A percentile compares a stretch with the other conserved stretches of the same genome.
phyloP scores from a whole-genome alignment of 2,888 invertebrate genomes.

The Netelia inedita region DNA sequence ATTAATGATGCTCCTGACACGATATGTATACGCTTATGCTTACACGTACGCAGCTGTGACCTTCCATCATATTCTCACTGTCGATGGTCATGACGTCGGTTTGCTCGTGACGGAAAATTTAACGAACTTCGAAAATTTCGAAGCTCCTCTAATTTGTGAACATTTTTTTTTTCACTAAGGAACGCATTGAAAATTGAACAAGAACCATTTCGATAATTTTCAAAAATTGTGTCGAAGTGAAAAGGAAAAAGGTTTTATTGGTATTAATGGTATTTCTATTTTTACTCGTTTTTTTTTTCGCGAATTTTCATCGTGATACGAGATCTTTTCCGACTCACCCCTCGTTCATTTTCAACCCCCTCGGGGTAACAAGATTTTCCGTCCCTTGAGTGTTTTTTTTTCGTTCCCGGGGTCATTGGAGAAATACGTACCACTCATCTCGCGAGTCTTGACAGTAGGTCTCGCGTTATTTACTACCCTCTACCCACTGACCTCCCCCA shows the following conservation, averaged over 20 bases:
- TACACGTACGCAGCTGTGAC: conserved; percentile 1
- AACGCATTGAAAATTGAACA: too few species aligned
- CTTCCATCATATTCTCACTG: conserved; percentile 22
- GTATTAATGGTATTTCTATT: too few species aligned
- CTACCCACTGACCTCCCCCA: conserved; percentile 18
- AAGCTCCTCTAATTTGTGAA: too few species aligned
- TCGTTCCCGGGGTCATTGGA: neutral
- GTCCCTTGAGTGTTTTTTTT: neutral
- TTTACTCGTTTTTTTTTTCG: too few species aligned
- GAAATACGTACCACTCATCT: conserved; percentile 6
- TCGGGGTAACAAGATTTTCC: neutral
- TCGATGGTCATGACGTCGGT: neutral
- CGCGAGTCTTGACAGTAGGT: conserved; percentile 21
- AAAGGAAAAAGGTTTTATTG: too few species aligned
- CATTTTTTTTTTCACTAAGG: too few species aligned
- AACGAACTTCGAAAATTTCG: too few species aligned
- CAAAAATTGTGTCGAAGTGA: too few species aligned
- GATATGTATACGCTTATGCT: conserved; percentile 35
- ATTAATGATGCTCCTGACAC: conserved; percentile 52
- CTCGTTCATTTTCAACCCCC: neutral
- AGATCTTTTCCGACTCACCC: neutral
- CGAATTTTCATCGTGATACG: too few species aligned
- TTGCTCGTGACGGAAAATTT: too few species aligned
- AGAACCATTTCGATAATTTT: too few species aligned
- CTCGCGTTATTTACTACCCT: conserved; percentile 50